A percentile compares a stretch with the other conserved stretches of the same genome.
Conservation (phyloP, 2,888 invertebrate species). For the Oasisia sp. region DNA sequence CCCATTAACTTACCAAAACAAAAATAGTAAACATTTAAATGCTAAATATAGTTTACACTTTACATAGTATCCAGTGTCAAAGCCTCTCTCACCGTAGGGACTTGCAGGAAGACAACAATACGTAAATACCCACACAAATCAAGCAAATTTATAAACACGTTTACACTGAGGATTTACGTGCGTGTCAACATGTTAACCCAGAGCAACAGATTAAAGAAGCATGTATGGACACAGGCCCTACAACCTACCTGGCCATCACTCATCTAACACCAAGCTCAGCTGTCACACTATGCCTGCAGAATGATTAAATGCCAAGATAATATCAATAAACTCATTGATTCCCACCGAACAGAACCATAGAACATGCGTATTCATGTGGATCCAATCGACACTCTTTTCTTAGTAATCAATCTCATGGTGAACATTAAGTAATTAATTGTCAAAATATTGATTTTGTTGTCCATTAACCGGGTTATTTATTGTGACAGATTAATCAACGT, state of each 20-base stretch:
- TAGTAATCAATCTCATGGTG: too few species aligned
- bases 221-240: not conserved
- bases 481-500: not conserved
- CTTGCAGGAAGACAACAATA: too few species aligned
- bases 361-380: not conserved
- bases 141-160: constrained; percentile 1
- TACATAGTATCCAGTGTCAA: too few species aligned
- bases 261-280: not conserved
- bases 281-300: not conserved
- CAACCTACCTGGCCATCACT: not conserved
- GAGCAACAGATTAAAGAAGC: not conserved
- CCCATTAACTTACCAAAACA: not conserved
- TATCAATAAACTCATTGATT: not conserved
- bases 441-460: not conserved
- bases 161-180: not conserved
- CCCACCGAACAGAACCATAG: not conserved
- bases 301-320: not conserved
- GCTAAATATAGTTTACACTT: not conserved
- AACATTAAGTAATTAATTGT: not conserved
- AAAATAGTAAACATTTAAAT: not conserved
- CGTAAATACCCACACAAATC: not conserved
- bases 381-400: not conserved
- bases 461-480: not conserved
- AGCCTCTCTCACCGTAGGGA: too few species aligned
- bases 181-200: not conserved